Conservation (phyloP, 2,888 invertebrate species). For the Pemphredon lugubris region DNA sequence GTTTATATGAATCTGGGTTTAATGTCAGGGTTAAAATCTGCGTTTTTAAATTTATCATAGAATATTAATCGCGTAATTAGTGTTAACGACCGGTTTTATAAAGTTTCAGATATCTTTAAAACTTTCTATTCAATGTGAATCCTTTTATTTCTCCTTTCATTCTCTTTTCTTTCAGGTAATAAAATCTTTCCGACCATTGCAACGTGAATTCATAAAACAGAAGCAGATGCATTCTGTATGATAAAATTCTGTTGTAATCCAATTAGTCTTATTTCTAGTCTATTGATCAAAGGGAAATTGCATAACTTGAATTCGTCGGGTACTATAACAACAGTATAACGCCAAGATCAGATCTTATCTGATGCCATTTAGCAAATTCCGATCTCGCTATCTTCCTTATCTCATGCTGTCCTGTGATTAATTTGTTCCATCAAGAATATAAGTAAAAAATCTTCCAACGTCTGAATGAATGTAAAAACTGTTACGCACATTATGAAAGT, state of each 20-base stretch:
- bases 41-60: conserved; percentile 8
- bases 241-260: conserved; percentile 7
- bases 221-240: neutral
- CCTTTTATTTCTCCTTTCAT: neutral
- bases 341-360: conserved; percentile 13
- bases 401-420: neutral
- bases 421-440: too few species aligned
- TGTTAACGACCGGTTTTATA: conserved; percentile 2
- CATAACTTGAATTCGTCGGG: neutral
- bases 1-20: conserved; percentile 15
- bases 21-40: conserved; percentile 14
- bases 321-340: conserved; percentile 14
- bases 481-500: conserved; percentile 38
- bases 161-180: neutral
- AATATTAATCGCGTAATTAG: conserved; percentile 12
- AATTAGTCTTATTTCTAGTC: conserved; percentile 16
- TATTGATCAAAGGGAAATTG: neutral
- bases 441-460: neutral
- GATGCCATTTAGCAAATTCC: conserved; percentile 9
- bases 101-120: conserved; percentile 3
- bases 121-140: conserved; percentile 2
- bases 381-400: conserved; percentile 10
- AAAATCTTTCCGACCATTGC: neutral
- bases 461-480: neutral
- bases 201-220: conserved; percentile 15